Evolutionary conservation across 92 coral and sea anemone genomes (phyloP), one percentile per base, ranked within the genome.

Genomic region (Umimayanthus kanabou): DNA sequence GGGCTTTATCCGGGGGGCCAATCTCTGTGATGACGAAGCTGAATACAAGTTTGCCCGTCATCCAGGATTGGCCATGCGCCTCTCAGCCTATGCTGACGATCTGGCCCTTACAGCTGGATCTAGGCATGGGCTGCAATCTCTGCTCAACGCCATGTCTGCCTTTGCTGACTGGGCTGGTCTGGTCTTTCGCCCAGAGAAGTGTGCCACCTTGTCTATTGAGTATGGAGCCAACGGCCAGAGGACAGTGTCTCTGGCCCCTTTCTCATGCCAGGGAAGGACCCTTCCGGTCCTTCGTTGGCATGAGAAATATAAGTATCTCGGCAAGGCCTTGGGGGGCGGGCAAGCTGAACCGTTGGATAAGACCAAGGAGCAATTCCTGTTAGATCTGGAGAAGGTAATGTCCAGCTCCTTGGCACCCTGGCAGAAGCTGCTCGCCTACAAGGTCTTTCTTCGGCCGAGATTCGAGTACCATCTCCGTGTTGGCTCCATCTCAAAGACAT

Each of bases 1-100:
- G 64, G 80, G 80, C 30, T 76, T 76, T 11, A 43, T 76, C 80
- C 57, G 61, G 80, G 80, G 57, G 7, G 80, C 61, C 80, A 43
- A 43, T 76, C 25, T 6, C 6, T 76, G 61, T 45, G 61, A 11
- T 43, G 80, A 76, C 80, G 80, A 76, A 1, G 50, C 23, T 3
- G 57, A 76, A 33, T 43, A 76, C 33, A 39, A 28, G 15, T 22
- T 77, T 26, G 64, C 64, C 1, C 64, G 64, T 77, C 81, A 77
- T 13, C 81, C 64, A 23, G 2, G 1, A 0, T 23, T 77, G 37
- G 81, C 29, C 40, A 77, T 77, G 81, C 64, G 53, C 39, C 3
- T 45, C 22, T 4, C 2, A 2, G 65, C 81, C 81, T 77, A 45
- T 20, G 81, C 65, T 9, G 65, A 77, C 16, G 81, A 75, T 7